Evolutionary conservation across 2,113 vertebrate genomes (phyloP).

Genomic region (Hyperopisus bebe): DNA sequence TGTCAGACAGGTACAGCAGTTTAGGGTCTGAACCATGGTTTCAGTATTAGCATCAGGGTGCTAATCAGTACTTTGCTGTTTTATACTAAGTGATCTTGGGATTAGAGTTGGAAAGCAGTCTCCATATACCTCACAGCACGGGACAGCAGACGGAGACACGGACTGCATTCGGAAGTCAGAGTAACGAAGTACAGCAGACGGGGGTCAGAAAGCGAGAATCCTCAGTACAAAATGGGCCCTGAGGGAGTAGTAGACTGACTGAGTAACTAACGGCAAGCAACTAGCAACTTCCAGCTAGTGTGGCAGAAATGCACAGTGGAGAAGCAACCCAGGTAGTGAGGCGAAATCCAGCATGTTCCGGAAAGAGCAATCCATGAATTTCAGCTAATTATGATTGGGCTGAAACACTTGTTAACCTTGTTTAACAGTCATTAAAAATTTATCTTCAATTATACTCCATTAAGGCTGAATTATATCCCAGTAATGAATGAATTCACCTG

Average conservation of each 20-base stretch:
- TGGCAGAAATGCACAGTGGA: background rate
- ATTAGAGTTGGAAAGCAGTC: background rate
- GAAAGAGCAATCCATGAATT: background rate
- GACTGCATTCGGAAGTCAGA: background rate
- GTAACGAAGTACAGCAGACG: background rate
- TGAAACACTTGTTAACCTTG: background rate
- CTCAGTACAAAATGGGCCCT: background rate
- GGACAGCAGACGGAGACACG: background rate
- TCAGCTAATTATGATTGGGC: background rate
- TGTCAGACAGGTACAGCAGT: background rate
- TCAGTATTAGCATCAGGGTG: too few relatives aligned
- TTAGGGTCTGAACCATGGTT: background rate
- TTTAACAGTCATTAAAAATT: background rate
- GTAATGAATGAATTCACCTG: background rate
- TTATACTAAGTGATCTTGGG: background rate
- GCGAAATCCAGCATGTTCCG: background rate
- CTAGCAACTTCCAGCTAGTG: background rate
- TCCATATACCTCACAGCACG: background rate
- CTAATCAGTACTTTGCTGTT: too few relatives aligned
- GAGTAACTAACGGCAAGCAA: background rate
- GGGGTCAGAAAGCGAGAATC: background rate
- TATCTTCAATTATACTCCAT: background rate
- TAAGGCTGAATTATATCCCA: background rate
- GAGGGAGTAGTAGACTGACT: background rate
- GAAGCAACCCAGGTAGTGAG: background rate